Evolutionary conservation across 2,888 invertebrate species (phyloP).

Genomic region (Pachycephus smyrnensis): DNA sequence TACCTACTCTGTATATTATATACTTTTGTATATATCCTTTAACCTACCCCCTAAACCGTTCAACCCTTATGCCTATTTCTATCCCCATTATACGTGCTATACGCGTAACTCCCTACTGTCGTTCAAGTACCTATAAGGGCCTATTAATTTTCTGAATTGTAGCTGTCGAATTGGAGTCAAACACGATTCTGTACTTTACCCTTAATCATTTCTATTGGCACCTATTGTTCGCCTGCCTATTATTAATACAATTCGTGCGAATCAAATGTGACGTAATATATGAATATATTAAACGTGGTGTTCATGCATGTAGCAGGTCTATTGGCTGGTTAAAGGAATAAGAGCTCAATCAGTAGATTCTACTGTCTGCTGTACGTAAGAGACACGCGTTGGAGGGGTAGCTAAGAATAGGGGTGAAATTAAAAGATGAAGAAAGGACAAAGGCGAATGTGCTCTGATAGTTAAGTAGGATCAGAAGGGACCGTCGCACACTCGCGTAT

Average conservation of each 20-base stretch:
- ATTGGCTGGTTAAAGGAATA: background rate
- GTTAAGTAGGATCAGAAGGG: conserved; percentile 39
- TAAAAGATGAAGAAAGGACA: conserved; percentile 46
- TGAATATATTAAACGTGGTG: background rate
- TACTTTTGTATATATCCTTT: background rate
- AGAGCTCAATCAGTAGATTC: background rate
- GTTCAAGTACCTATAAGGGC: background rate
- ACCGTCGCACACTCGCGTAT: background rate
- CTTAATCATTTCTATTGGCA: background rate
- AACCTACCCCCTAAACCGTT: background rate
- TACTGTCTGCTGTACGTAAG: background rate
- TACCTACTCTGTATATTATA: background rate
- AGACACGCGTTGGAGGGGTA: background rate
- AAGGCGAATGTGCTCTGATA: conserved; percentile 57
- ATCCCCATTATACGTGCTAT: background rate
- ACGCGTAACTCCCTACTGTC: background rate
- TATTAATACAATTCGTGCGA: background rate
- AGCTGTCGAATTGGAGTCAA: background rate
- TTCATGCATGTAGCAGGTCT: background rate
- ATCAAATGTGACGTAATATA: background rate
- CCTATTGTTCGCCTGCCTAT: background rate
- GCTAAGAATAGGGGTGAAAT: conserved; percentile 28
- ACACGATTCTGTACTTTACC: background rate
- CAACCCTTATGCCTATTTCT: background rate
- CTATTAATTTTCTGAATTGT: background rate